phyloP scores from a whole-genome alignment of 2,797 vertebrate species.

The Lacerta agilis region DNA sequence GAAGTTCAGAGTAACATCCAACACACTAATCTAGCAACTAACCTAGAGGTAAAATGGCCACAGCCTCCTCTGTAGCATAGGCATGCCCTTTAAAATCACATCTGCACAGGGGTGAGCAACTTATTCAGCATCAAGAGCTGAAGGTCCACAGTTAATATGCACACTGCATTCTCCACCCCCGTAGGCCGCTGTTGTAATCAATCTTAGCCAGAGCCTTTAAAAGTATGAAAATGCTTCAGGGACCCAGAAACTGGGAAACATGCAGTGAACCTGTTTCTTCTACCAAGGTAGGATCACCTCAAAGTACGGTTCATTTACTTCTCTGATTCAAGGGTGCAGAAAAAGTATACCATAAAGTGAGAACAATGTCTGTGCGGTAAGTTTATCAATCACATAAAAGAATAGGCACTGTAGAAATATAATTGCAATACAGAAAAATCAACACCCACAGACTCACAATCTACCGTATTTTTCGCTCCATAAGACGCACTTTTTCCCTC shows the following conservation, averaged over 20 bases:
- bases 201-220: not conserved
- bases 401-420: not conserved
- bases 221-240: not conserved
- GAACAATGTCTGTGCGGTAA: not conserved
- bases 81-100: not conserved
- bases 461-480: no score
- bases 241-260: not conserved
- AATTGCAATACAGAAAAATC: not conserved
- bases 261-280: not conserved
- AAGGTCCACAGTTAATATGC: not conserved
- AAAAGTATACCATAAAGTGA: not conserved
- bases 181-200: not conserved
- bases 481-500: no score
- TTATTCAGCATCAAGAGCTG: not conserved
- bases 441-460: not conserved
- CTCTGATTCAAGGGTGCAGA: constrained; percentile 5
- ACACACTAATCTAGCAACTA: not conserved
- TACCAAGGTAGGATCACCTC: not conserved
- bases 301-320: not conserved
- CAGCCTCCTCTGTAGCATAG: not conserved
- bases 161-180: not conserved
- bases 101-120: not conserved
- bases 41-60: not conserved
- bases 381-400: not conserved
- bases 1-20: not conserved